Conservation (phyloP, 2,888 invertebrate species). For the Lasioglossum zephyrum region DNA sequence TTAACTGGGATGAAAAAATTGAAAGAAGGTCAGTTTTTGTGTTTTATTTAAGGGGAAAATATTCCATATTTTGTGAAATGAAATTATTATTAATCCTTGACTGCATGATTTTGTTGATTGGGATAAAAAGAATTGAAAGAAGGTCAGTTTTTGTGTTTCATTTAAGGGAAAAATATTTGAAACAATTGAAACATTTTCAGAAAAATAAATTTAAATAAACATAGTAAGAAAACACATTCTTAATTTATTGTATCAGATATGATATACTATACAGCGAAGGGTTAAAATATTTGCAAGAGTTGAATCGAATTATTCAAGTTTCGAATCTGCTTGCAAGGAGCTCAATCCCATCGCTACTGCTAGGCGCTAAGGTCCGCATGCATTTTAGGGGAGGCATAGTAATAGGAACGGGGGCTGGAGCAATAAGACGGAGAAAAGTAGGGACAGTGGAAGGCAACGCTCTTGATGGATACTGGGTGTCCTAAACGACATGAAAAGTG, state of each 20-base stretch:
- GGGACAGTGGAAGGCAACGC: conserved; percentile 20
- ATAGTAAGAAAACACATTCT: too few species aligned
- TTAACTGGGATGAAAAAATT: too few species aligned
- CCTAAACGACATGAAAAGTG: background rate
- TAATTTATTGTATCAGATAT: too few species aligned
- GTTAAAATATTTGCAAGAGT: background rate
- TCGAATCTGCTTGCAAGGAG: background rate
- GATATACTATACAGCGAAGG: too few species aligned
- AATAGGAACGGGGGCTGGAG: conserved; percentile 13
- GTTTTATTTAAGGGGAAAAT: too few species aligned
- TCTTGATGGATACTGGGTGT: conserved; percentile 20
- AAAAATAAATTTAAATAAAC: too few species aligned
- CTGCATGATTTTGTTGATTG: too few species aligned
- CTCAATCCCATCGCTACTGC: background rate
- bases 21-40: too few species aligned
- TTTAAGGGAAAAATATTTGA: too few species aligned
- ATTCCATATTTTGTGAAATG: background rate
- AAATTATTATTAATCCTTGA: background rate
- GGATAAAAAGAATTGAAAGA: too few species aligned
- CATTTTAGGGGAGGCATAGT: conserved; percentile 29
- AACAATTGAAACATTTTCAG: too few species aligned
- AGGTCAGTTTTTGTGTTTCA: too few species aligned
- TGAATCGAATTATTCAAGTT: background rate
- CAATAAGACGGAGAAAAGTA: conserved; percentile 23
- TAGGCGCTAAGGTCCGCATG: conserved; percentile 39